Evolutionary conservation across 1,140 invertebrate species (phyloP).

Genomic region (Brachionus calyciflorus): DNA sequence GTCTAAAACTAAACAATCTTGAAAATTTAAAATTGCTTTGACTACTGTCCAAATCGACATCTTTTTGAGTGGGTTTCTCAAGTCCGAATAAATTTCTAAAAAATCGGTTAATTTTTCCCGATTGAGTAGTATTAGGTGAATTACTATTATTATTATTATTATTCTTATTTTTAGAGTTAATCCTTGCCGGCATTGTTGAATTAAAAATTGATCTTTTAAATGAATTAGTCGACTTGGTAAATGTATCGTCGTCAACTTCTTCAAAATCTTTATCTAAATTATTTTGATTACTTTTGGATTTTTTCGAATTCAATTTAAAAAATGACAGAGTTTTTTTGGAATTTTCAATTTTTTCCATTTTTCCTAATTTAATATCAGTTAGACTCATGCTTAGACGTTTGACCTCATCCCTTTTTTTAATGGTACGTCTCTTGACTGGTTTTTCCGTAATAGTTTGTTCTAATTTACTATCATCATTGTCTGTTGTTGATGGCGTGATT

Average conservation of each 20-base stretch:
- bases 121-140: neutral
- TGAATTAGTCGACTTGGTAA: neutral
- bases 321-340: constrained; percentile 1
- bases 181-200: constrained; percentile 11
- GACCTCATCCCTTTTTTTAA: neutral
- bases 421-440: neutral
- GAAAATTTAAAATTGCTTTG: constrained; percentile 38
- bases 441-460: neutral
- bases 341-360: neutral
- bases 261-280: constrained; percentile 17
- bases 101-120: constrained; percentile 1
- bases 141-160: neutral
- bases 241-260: constrained; percentile 1
- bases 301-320: constrained; percentile 24
- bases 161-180: neutral
- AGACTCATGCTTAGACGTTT: constrained; percentile 32
- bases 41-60: constrained; percentile 22
- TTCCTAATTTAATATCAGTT: neutral
- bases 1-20: constrained; percentile 21
- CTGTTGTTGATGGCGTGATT: neutral
- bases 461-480: neutral
- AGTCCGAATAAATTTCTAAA: neutral
- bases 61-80: neutral
- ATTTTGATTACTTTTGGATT: constrained; percentile 25
- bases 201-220: constrained; percentile 6